Conservation (phyloP, 2,888 invertebrate species). For the Philereme vetulata region DNA sequence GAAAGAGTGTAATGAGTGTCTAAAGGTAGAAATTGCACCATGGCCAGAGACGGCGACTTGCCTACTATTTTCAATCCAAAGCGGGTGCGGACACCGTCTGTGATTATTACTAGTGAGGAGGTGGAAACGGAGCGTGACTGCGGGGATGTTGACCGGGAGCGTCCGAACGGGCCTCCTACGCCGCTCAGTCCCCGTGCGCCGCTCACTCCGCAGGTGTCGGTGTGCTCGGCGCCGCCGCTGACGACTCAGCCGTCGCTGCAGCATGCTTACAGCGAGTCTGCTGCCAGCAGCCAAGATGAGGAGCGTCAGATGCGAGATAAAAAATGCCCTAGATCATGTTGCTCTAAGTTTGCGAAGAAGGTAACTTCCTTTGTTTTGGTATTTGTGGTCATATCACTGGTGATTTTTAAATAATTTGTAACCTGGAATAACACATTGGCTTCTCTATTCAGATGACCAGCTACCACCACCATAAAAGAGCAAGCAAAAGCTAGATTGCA, state of each 20-base stretch:
- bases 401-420: too few species aligned
- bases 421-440: too few species aligned
- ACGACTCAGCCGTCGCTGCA: slow-evolving; percentile 78
- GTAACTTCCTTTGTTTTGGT: slow-evolving; percentile 60
- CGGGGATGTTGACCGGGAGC: slow-evolving; percentile 65
- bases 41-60: slow-evolving; percentile 90
- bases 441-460: too few species aligned
- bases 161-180: slow-evolving; percentile 77
- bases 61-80: slow-evolving; percentile 92
- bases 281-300: slow-evolving; percentile 86
- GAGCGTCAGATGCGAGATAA: slow-evolving; percentile 78
- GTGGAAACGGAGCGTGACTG: slow-evolving; percentile 68
- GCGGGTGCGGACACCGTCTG: slow-evolving; percentile 87
- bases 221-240: slow-evolving; percentile 77
- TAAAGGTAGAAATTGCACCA: slow-evolving; percentile 49
- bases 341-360: slow-evolving; percentile 92
- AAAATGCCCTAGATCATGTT: slow-evolving; percentile 89
- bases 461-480: too few species aligned
- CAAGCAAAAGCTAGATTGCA: too few species aligned
- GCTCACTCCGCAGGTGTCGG: slow-evolving; percentile 74
- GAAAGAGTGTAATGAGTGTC: slow-evolving; percentile 14
- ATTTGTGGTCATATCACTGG: too few species aligned
- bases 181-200: slow-evolving; percentile 74
- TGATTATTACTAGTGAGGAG: slow-evolving; percentile 87
- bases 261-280: slow-evolving; percentile 79